A percentile compares a stretch with the other conserved stretches of the same genome.
Evolutionary conservation across 2,797 vertebrate species (phyloP).

Genomic region (Rhinichthys osculus): DNA sequence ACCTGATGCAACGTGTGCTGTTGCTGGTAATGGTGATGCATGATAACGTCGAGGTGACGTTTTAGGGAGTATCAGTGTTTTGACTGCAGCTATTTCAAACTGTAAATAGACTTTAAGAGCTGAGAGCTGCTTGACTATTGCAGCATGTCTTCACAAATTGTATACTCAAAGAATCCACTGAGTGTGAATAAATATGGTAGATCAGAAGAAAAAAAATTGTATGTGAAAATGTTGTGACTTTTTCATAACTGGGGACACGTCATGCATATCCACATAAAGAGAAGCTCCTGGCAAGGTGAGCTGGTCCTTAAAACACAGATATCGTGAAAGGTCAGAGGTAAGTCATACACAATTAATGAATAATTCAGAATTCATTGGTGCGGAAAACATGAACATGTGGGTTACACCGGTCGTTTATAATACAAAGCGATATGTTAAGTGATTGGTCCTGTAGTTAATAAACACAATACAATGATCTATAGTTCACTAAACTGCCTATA

Average conservation of each 20-base stretch:
- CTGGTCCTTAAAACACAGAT: neutral
- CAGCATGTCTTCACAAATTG: neutral
- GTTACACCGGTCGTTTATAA: neutral
- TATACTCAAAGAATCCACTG: neutral
- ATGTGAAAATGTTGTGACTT: neutral
- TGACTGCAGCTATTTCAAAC: neutral
- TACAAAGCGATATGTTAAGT: neutral
- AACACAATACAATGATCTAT: neutral
- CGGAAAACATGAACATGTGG: slow-evolving; percentile 7
- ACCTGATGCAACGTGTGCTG: neutral
- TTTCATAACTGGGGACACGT: neutral
- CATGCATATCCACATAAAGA: neutral
- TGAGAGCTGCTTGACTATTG: neutral
- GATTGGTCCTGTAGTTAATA: neutral
- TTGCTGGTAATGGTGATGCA: neutral
- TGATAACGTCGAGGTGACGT: neutral
- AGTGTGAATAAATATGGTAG: neutral
- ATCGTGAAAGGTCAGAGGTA: neutral
- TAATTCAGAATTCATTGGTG: neutral
- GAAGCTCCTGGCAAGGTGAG: neutral
- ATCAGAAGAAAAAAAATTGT: neutral
- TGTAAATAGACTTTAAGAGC: neutral
- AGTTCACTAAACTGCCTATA: neutral
- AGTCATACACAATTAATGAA: neutral
- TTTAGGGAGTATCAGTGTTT: slow-evolving; percentile 30